A percentile compares a stretch with the other conserved stretches of the same genome.
Conservation (phyloP, 2,113 vertebrate species). For the Neopipo cinnamomea region DNA sequence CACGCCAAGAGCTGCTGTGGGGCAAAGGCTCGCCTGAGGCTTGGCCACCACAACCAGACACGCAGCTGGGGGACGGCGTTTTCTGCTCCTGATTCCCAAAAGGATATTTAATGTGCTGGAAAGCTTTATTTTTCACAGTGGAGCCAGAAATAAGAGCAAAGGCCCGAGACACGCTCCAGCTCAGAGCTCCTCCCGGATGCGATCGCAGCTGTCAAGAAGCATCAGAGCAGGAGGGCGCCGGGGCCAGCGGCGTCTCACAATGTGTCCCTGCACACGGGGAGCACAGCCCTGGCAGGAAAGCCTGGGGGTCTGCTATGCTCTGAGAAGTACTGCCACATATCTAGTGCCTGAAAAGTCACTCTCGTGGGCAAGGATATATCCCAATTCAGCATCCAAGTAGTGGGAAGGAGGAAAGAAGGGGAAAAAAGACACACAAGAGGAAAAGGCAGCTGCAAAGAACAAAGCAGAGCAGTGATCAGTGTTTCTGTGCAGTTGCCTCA, state of each 20-base stretch:
- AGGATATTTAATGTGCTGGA: neutral
- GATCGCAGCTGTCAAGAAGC: neutral
- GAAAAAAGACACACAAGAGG: neutral
- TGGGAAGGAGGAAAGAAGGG: neutral
- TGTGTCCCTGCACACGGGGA: rapidly evolving
- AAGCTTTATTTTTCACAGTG: neutral
- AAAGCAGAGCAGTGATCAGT: neutral
- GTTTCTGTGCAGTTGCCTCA: neutral
- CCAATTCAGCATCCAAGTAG: neutral
- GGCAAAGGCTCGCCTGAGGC: neutral
- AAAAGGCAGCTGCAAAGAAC: neutral
- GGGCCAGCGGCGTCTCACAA: neutral
- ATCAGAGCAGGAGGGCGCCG: neutral
- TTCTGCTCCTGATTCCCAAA: neutral
- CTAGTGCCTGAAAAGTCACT: neutral
- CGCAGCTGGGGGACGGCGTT: rapidly evolving
- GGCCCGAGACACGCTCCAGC: neutral
- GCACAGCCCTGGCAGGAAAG: neutral
- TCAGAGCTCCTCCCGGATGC: neutral
- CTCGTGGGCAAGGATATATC: neutral
- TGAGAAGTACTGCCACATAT: rapidly evolving
- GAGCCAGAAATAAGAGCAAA: neutral
- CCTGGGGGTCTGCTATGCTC: rapidly evolving
- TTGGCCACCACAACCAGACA: neutral
- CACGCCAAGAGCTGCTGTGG: neutral